Evolutionary conservation across 2,113 vertebrate genomes (phyloP).

Genomic region (Mormyrus iriodes): DNA sequence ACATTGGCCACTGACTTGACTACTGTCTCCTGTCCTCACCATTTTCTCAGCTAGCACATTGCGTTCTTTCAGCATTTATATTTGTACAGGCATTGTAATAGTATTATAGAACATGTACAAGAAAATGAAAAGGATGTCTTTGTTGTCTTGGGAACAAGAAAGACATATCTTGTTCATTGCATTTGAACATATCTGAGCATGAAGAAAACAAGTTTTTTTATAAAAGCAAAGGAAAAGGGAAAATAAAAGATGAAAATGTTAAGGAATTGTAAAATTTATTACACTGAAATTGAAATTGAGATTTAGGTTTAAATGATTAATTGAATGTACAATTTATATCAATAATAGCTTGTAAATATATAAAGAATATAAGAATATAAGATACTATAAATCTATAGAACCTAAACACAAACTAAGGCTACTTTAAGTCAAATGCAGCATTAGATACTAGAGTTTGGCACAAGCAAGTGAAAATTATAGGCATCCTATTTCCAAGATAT

Average conservation of each 20-base stretch:
- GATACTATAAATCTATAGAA: background rate
- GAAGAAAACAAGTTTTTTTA: no score
- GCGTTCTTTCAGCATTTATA: conserved; percentile 42
- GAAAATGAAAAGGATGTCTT: conserved; percentile 11
- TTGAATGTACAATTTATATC: background rate
- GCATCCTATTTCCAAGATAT: background rate
- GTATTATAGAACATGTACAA: background rate
- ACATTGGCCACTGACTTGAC: conserved; percentile 39
- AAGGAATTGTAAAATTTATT: background rate
- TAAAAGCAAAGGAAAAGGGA: background rate
- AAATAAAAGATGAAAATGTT: background rate
- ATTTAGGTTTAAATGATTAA: background rate
- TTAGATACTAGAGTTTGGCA: background rate
- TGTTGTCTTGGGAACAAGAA: conserved; percentile 36
- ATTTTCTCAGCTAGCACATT: conserved; percentile 39
- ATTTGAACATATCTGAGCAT: background rate
- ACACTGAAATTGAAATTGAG: background rate
- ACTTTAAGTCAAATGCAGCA: background rate
- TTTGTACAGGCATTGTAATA: background rate
- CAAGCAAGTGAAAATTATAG: background rate
- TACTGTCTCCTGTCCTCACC: conserved; percentile 39
- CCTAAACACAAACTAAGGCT: background rate
- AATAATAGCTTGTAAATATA: background rate
- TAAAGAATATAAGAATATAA: background rate
- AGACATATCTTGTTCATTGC: background rate